Percentiles rank a stretch among this genome's conserved stretches.
phyloP scores from a whole-genome alignment of 2,797 vertebrate species.

The Falco novaeseelandiae region DNA sequence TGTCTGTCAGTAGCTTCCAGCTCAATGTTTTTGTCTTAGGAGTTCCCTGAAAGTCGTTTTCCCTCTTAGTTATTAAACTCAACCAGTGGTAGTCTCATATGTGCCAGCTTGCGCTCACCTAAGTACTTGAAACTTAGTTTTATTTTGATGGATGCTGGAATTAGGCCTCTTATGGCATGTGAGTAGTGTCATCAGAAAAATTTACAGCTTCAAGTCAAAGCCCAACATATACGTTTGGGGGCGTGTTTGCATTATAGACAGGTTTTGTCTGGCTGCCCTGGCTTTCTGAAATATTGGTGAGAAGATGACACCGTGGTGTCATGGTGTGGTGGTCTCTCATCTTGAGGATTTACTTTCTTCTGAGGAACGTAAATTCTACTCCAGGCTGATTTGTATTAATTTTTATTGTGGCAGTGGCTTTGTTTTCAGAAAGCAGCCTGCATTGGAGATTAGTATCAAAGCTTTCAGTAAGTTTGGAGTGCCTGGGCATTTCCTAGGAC shows the following conservation, averaged over 20 bases:
- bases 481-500: neutral
- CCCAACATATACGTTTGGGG: neutral
- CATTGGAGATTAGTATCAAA: neutral
- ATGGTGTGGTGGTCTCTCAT: slow-evolving; percentile 13
- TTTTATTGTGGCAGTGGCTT: neutral
- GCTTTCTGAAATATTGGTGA: slow-evolving; percentile 15
- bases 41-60: neutral
- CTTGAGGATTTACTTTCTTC: slow-evolving; percentile 15
- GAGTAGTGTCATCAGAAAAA: neutral
- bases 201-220: neutral
- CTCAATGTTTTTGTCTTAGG: neutral
- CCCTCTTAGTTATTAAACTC: neutral
- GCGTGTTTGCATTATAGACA: slow-evolving; percentile 39
- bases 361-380: neutral
- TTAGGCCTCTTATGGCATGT: neutral
- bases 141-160: neutral
- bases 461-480: neutral
- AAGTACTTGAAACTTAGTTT: neutral
- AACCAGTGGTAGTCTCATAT: neutral
- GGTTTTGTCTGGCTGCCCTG: slow-evolving; percentile 45
- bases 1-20: neutral
- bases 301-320: neutral
- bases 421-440: neutral
- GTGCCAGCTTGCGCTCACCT: neutral
- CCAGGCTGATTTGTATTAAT: neutral